phyloP scores from a whole-genome alignment of 2,113 vertebrate genomes.

The Piaya cayana region DNA sequence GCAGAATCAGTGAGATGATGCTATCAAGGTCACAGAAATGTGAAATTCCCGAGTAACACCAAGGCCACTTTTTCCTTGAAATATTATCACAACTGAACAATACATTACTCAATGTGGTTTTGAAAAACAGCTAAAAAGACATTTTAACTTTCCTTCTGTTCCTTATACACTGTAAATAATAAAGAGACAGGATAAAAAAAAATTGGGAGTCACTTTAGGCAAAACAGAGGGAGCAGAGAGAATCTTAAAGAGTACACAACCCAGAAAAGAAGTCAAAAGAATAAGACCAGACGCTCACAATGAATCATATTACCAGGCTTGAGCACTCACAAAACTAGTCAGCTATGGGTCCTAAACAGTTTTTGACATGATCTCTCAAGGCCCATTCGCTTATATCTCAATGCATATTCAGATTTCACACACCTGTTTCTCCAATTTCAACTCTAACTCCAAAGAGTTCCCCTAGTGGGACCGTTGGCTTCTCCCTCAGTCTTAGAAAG shows the following conservation, averaged over 20 bases:
- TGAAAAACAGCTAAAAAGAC: neutral
- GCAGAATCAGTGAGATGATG: too few species aligned
- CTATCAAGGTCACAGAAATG: fast-evolving
- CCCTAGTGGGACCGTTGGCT: neutral
- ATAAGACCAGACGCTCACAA: neutral
- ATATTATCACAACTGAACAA: neutral
- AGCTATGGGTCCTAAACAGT: neutral
- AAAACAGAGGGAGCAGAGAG: neutral
- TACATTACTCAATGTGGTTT: neutral
- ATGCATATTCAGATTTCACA: neutral
- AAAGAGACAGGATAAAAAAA: neutral
- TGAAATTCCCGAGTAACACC: neutral
- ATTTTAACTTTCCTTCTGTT: neutral
- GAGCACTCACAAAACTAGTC: neutral
- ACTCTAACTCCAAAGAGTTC: neutral
- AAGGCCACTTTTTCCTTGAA: neutral
- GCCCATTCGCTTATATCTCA: neutral
- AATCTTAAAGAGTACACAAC: neutral
- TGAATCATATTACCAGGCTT: neutral
- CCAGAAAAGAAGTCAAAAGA: neutral
- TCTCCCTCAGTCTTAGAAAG: neutral
- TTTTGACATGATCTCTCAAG: neutral
- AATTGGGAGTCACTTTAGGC: neutral
- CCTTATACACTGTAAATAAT: neutral
- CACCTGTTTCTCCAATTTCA: neutral